Evolutionary conservation across 2,888 invertebrate species (phyloP).

Genomic region (Cartodere bifasciata): DNA sequence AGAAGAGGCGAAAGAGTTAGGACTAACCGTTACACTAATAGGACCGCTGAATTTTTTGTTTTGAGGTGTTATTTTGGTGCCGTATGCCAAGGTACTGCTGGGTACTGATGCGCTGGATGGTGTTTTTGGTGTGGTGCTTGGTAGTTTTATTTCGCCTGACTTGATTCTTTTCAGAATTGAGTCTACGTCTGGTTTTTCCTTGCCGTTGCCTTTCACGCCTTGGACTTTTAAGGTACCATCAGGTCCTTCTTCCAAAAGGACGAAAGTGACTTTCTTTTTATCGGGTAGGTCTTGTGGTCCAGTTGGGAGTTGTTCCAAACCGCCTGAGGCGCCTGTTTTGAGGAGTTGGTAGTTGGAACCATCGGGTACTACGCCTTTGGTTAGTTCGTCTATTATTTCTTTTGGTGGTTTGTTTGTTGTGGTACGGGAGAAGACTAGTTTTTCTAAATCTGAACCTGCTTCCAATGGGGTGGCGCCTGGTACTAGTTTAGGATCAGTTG

Average conservation of each 20-base stretch:
- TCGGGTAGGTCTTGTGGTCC: slow-evolving; percentile 46
- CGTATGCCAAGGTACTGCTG: slow-evolving; percentile 9
- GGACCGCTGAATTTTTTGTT: slow-evolving; percentile 8
- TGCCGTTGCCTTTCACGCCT: slow-evolving; percentile 65
- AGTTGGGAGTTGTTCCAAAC: slow-evolving; percentile 54
- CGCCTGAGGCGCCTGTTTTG: slow-evolving; percentile 62
- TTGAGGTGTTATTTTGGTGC: slow-evolving; percentile 3
- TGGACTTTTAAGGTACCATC: slow-evolving; percentile 79
- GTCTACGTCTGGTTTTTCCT: slow-evolving; percentile 61
- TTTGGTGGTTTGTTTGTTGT: slow-evolving; percentile 51
- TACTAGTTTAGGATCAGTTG: slow-evolving; percentile 52
- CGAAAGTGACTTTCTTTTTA: slow-evolving; percentile 75
- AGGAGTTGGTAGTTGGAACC: slow-evolving; percentile 70
- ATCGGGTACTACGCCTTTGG: slow-evolving; percentile 65
- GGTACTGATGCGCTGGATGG: slow-evolving; percentile 17
- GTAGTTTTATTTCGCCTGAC: slow-evolving; percentile 69
- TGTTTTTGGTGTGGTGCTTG: slow-evolving; percentile 39
- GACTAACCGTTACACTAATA: slow-evolving; percentile 24
- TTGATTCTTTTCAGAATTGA: slow-evolving; percentile 69
- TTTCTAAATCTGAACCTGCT: slow-evolving; percentile 28
- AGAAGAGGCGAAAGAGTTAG: slow-evolving; percentile 27
- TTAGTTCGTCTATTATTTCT: slow-evolving; percentile 61
- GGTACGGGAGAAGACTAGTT: slow-evolving; percentile 30
- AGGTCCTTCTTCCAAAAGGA: slow-evolving; percentile 72
- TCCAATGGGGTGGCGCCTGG: slow-evolving; percentile 39